Evolutionary conservation across 37 sponge, comb jelly and placozoan species (phyloP), one percentile per base, ranked within the genome.

Genomic region (Ephydatia muelleri): DNA sequence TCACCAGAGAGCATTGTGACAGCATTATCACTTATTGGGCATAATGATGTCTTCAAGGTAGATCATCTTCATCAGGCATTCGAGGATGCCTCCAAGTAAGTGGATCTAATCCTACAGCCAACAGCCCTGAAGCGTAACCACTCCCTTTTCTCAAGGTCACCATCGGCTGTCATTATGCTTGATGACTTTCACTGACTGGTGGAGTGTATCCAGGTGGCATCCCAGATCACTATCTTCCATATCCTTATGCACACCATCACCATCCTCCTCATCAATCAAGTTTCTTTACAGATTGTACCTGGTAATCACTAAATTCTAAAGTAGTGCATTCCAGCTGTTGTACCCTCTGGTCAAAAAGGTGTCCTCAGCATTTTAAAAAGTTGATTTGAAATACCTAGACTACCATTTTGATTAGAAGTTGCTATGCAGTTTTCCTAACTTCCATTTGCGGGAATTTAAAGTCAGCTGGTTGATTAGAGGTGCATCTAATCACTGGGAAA

Each of bases 151-250:
- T 34, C 19, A 49, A 89, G 89, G 34, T 89, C 89, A 70, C 69
- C 84, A 25, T 72, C 73, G 14, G 68, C 82, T 29, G 39, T 90
- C 0, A 70, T 90, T 36, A 40, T 90, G 6, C 82, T 90, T 21
- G 91, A 90, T 64, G 91, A 90, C 65, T 72, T 90, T 47, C 82
- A 85, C 33, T 77, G 87, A 25, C 69, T 90, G 27, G 82, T 90
- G 71, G 87, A 90, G 67, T 86, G 35, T 68, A 64, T 86, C 25
- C 70, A 81, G 25, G 71, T 90, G 12, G 91, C 77, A 32, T 14
- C 43, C 6, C 91, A 82, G 75, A 37, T 86, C 67, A 43, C 85
- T 5, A 83, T 86, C 43, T 85, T 86, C 14, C 91, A 90, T 48
- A 31, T 33, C 0, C 75, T 90, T 31, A 86, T 90, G 37, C 91